Evolutionary conservation across 2,797 vertebrate genomes (phyloP), one percentile per base, ranked within the genome.

Genomic region (Enteromius paludinosus): DNA sequence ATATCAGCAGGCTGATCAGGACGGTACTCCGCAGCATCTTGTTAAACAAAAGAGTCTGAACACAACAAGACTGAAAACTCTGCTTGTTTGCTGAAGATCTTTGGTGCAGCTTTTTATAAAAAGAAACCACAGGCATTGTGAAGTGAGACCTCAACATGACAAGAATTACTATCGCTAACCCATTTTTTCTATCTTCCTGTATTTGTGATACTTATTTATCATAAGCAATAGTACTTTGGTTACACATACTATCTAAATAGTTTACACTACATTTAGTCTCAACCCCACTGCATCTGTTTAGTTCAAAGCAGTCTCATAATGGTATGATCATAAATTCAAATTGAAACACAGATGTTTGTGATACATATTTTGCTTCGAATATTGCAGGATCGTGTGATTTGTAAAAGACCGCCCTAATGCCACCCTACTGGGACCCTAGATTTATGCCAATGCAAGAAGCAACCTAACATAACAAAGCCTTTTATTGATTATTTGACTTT

Each of bases 1-100:
- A 78, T 18, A 78, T 52, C 20, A 78, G 77, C 45, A 78, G 77
- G 47, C 38, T 11, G 18, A 54, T 3, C 20, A 68, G 30, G 47
- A 54, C 0, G 17, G 43, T 43, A 45, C 1, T 5, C 18, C 17
- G 38, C 25, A 64, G 17, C 74, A 62, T 77, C 56, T 45, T 77
- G 74, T 45, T 33, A 62, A 35, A 1, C 38, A 12, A 62, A 61
- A 52, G 43, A 47, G 28, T 72, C 28, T 49, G 28, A 52, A n/a
- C 0, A 11, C 45, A 52, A 7, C n/a, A 3, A 20, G 18, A 12
- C 35, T n/a, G n/a, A n/a, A n/a, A n/a, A n/a, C n/a, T n/a, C n/a
- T n/a, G n/a, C n/a, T n/a, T n/a, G n/a, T n/a, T n/a, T n/a, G n/a
- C n/a, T 28, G 7, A 28, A 15, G 38, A 20, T 33, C 17, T 72